Conservation (phyloP, 2,113 vertebrate species). For the Notechis scutatus region DNA sequence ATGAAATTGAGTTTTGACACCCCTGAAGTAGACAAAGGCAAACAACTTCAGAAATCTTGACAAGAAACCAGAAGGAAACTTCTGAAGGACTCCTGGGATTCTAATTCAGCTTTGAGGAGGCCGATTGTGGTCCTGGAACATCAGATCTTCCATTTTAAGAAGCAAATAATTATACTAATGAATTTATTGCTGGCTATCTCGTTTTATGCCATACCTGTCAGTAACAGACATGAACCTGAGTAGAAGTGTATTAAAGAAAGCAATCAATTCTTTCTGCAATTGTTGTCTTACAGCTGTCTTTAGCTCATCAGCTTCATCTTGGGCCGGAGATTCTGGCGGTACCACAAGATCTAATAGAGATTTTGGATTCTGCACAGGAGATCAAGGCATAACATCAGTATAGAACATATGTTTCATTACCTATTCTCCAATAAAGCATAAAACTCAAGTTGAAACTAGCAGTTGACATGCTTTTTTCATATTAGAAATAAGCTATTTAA, state of each 20-base stretch:
- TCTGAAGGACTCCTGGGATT: neutral
- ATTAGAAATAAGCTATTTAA: neutral
- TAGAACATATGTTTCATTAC: neutral
- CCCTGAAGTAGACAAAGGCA: neutral
- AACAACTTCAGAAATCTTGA: neutral
- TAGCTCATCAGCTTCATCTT: slow-evolving; percentile 68
- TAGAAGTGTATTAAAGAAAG: slow-evolving; percentile 80
- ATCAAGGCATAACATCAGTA: neutral
- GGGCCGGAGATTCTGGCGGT: slow-evolving; percentile 67
- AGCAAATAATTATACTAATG: neutral
- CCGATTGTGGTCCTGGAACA: neutral
- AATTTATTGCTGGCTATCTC: neutral
- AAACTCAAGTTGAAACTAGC: neutral
- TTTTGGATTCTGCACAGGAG: slow-evolving; percentile 72
- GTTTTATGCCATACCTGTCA: slow-evolving; percentile 78
- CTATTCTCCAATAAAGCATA: neutral
- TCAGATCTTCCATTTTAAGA: neutral
- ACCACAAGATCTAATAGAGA: slow-evolving; percentile 81
- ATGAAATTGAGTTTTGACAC: too few species aligned
- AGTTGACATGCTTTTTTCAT: neutral
- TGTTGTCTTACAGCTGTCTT: slow-evolving; percentile 78
- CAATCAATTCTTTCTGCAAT: slow-evolving; percentile 85
- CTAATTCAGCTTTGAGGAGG: neutral
- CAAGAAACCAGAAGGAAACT: neutral
- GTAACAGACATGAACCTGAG: slow-evolving; percentile 68